Base-by-base conservation (phyloP, 2,113 vertebrate genomes). In the Ivindomyrus marchei region DNA sequence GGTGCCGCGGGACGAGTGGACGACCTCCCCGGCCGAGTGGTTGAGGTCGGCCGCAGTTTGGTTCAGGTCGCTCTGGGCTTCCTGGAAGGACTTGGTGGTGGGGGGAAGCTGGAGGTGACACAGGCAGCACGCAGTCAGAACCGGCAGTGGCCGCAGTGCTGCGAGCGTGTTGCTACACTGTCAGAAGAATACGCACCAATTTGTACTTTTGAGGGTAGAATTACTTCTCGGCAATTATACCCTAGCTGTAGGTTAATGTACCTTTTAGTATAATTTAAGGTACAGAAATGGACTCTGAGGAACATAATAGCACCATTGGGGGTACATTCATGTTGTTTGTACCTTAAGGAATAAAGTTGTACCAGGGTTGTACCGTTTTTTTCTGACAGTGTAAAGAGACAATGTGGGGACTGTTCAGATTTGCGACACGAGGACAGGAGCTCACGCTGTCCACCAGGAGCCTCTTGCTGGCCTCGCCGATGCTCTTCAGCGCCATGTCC, bases 381-480 rank as follows among this genome's bases (percentile, higher is more conserved):
- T 27, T 27, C 62, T 70, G 62, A 70, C n/a, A 70, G 62, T 70
- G 62, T 70, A 10, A 1, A 31, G 62, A 11, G 62, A n/a, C 8
- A 70, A 70, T 70, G 62, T 31, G 62, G 62, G n/a, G n/a, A 27
- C 10, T 31, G 21, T 17, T 27, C n/a, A 31, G 31, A 27, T 31
- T 85, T 36, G 9, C 19, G 50, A 21, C 8, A 4, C 3, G 70
- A 52, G 27, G 31, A 1, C 13, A 21, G 27, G 39, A 47, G 91
- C 97, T 97, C 93, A 99, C 99, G 92, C 95, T 97, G 92, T 99
- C 99, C 91, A 99, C 97, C 77, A 99, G 96, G 66, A 99, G 95
- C 94, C 99, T 99, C 95, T 99, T 99, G 96, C 99, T 99, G 91
- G 99, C 97, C 91, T 99, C 99, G 3, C 98, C 98, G 0, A 99